These are phyloP conservation scores for Gambusia holbrooki DNA, from an alignment of 2,113 vertebrate species.

Conservation along the genomic window DNA sequence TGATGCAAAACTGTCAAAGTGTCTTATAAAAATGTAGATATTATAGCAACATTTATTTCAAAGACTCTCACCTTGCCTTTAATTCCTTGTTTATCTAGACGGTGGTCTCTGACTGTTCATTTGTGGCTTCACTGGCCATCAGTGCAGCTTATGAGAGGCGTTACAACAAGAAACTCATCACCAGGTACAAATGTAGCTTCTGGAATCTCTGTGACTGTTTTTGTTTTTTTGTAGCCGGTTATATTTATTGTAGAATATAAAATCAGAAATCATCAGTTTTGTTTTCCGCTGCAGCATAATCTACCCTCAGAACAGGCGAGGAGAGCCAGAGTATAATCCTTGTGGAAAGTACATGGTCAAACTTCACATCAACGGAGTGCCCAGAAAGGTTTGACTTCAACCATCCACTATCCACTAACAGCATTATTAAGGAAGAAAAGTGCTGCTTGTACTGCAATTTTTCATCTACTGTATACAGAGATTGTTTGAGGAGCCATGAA, in stretches of 20 bases:
- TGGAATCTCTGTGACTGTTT: not conserved
- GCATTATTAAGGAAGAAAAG: too few relatives aligned
- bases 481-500: too few relatives aligned
- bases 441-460: too few relatives aligned
- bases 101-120: slow-evolving; percentile 98
- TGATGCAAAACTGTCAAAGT: not conserved
- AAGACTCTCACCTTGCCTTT: not conserved
- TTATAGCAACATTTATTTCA: not conserved
- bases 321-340: slow-evolving; percentile 96
- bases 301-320: slow-evolving; percentile 96
- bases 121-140: slow-evolving; percentile 96
- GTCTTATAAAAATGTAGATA: not conserved
- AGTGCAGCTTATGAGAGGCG: slow-evolving; percentile 97
- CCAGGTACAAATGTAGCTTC: slow-evolving; percentile 81
- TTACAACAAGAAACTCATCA: slow-evolving; percentile 97
- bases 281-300: slow-evolving; percentile 85
- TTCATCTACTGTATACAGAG: too few relatives aligned
- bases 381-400: slow-evolving; percentile 87
- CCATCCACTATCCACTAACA: too few relatives aligned
- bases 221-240: too few relatives aligned
- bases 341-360: slow-evolving; percentile 99
- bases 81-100: slow-evolving; percentile 79
- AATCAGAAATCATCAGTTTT: not conserved
- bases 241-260: not conserved
- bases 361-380: slow-evolving; percentile 96